Evolutionary conservation across 1,140 invertebrate species (phyloP).

Genomic region (Dinoponera quadriceps): DNA sequence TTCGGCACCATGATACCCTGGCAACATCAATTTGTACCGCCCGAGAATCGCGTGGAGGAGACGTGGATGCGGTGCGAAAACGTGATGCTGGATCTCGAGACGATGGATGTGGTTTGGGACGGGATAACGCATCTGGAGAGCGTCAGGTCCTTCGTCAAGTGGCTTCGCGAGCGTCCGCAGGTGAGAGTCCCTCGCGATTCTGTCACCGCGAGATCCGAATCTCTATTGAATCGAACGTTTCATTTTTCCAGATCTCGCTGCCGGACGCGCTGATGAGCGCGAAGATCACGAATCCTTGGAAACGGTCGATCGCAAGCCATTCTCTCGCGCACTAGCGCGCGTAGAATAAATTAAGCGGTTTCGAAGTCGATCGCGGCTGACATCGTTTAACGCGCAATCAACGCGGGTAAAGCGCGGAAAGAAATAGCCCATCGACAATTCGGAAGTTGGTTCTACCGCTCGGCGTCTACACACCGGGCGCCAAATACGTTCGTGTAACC

Average conservation of each 20-base stretch:
- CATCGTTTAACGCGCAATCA: neutral
- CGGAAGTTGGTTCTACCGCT: conserved; percentile 2
- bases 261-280: conserved; percentile 44
- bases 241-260: conserved; percentile 58
- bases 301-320: conserved; percentile 37
- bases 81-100: conserved; percentile 85
- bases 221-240: neutral
- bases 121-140: conserved; percentile 85
- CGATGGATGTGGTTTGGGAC: conserved; percentile 87
- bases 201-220: neutral
- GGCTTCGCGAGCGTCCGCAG: conserved; percentile 72
- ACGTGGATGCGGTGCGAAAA: conserved; percentile 85
- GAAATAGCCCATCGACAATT: conserved; percentile 47
- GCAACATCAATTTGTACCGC: conserved; percentile 85
- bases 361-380: conserved; percentile 37
- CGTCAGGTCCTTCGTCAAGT: conserved; percentile 78
- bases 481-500: conserved; percentile 65
- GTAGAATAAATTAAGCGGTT: conserved; percentile 57
- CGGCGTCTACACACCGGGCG: conserved; percentile 6
- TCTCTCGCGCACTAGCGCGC: conserved; percentile 36
- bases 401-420: conserved; percentile 28
- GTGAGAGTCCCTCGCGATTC: too few species aligned
- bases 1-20: conserved; percentile 86
- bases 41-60: conserved; percentile 83
- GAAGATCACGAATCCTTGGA: conserved; percentile 10